Base-by-base conservation (phyloP, 2,888 invertebrate genomes). In the Agriopis leucophaearia region DNA sequence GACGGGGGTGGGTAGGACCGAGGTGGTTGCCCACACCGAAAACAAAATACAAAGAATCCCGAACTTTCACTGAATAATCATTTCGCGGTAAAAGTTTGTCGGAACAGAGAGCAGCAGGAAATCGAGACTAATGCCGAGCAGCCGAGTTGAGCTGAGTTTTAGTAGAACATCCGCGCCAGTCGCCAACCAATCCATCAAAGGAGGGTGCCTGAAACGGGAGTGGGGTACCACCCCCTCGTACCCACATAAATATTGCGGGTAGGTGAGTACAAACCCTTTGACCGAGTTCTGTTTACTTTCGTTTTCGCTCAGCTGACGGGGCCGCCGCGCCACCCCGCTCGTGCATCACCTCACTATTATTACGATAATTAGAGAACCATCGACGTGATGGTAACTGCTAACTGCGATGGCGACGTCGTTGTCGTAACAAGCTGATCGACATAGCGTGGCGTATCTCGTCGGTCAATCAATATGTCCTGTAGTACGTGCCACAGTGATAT, bases 231-330 rank as follows among this genome's bases (percentile, higher is more conserved):
- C 85, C 87, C 87, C 88, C 85, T 85, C 85, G 86, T 90, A 89
- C 92, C 93, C 92, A 93, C 93, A 94, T 94, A 94, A 94, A 94
- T 93, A 94, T 94, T 94, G 93, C 88, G 92, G 92, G 93, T 94
- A 93, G 93, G 92, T 91, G 93, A 92, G 89, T 92, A 92, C 92
- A 91, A 92, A 94, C 94, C 94, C 94, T 94, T 94, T 94, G 94
- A 94, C 94, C 94, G 94, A 94, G 93, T 94, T 94, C 94, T 94
- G 94, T 94, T 94, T 94, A 94, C 94, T 94, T 94, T 94, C 94
- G 90, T 92, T 94, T 94, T 94, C 94, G 89, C 93, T 92, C 94
- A 94, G 94, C 94, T 94, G 94, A 92, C 92, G 93, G 87, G 90
- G 88, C 85, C 85, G 88, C 85, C 85, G 27, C 27, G 83, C 89